Evolutionary conservation across 2,113 vertebrate species (phyloP).

Genomic region (rat (Rattus norvegicus)): DNA sequence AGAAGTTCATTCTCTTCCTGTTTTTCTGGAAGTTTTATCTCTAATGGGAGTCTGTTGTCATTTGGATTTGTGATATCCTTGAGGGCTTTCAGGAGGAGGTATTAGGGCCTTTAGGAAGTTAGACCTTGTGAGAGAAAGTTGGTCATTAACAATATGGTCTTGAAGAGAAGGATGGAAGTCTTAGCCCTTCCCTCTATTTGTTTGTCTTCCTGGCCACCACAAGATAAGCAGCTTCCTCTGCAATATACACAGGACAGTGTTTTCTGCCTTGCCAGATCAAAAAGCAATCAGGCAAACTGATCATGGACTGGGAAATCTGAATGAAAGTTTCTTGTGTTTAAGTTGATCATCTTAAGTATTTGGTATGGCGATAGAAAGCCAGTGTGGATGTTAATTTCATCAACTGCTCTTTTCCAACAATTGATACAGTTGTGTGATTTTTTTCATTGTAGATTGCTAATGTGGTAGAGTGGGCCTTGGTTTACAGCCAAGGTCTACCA

Average conservation of each 20-base stretch:
- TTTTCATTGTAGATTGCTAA: background rate
- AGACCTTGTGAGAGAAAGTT: background rate
- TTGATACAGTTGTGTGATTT: background rate
- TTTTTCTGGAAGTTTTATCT: background rate
- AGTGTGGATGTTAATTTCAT: background rate
- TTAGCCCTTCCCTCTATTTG: background rate
- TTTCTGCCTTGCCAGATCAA: background rate
- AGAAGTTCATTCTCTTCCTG: background rate
- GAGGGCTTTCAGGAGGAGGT: background rate
- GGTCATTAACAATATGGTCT: background rate
- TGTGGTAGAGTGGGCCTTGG: background rate
- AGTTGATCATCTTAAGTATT: background rate
- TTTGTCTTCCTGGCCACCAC: background rate
- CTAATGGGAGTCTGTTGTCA: too few relatives aligned
- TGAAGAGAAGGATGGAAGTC: background rate
- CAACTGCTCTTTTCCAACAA: background rate
- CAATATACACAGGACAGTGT: background rate
- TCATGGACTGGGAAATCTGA: too few relatives aligned
- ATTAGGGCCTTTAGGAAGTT: background rate
- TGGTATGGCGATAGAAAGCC: background rate
- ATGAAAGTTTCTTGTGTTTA: background rate
- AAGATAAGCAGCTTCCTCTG: background rate
- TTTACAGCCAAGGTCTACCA: background rate
- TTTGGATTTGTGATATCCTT: background rate
- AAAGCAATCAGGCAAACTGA: background rate